Evolutionary conservation across 2,888 invertebrate genomes (phyloP).

Genomic region (Eristalis intricaria): DNA sequence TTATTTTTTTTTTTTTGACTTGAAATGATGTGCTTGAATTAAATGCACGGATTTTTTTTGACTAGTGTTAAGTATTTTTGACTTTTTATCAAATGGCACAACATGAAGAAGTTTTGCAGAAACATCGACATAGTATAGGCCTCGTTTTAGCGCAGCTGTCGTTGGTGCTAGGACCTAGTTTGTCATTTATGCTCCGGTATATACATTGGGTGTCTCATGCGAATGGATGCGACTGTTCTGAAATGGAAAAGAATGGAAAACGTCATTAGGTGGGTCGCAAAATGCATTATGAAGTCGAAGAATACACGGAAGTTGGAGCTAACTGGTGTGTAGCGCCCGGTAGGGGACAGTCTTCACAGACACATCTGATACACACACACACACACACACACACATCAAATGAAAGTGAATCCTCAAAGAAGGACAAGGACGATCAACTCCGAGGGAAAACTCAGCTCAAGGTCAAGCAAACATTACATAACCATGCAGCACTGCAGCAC

Average conservation of each 20-base stretch:
- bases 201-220: no score
- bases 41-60: conserved; percentile 52
- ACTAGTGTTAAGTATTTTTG: conserved; percentile 56
- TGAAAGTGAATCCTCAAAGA: no score
- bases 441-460: neutral
- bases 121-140: neutral
- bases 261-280: neutral
- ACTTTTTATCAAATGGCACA: conserved; percentile 55
- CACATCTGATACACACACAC: no score
- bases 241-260: neutral
- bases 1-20: neutral
- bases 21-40: conserved; percentile 11
- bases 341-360: no score
- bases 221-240: neutral
- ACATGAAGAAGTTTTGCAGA: conserved; percentile 23
- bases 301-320: no score
- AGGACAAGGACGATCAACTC: neutral
- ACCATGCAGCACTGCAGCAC: neutral
- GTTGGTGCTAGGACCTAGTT: neutral
- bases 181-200: neutral
- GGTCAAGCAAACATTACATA: neutral
- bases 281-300: no score
- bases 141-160: neutral
- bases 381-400: no score
- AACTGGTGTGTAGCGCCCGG: no score